Conservation (phyloP, 2,113 vertebrate genomes). For the Tachuris rubrigastra region DNA sequence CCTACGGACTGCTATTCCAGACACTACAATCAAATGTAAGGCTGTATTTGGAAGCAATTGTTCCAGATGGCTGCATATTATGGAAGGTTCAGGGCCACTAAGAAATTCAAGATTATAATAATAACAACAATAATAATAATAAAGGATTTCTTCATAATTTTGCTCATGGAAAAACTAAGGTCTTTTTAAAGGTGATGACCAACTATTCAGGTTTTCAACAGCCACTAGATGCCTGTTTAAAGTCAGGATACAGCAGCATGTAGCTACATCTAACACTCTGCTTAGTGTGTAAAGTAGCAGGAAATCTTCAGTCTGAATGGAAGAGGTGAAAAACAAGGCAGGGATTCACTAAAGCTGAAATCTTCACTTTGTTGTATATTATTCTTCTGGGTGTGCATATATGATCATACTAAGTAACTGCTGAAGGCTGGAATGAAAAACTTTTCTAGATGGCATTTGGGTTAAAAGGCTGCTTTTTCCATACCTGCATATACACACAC, state of each 20-base stretch:
- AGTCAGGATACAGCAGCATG: background rate
- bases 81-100: background rate
- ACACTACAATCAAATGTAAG: slow-evolving; percentile 59
- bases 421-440: background rate
- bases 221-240: background rate
- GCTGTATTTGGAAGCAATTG: slow-evolving; percentile 49
- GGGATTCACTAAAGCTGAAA: background rate
- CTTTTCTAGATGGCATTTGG: background rate
- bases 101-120: slow-evolving; percentile 21
- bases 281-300: background rate
- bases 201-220: slow-evolving; percentile 43
- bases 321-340: background rate
- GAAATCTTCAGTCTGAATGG: background rate
- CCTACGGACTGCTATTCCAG: slow-evolving; percentile 47
- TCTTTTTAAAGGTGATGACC: slow-evolving; percentile 33
- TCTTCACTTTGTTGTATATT: background rate
- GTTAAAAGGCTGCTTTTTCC: background rate
- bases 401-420: background rate
- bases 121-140: background rate
- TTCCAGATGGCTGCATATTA: slow-evolving; percentile 26
- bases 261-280: background rate
- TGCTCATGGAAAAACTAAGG: background rate
- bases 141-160: slow-evolving; percentile 41
- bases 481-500: too few relatives aligned
- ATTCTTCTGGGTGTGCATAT: background rate